Percentiles rank a stretch among this genome's conserved stretches.
Conservation (phyloP, 2,113 vertebrate species). For the Hippolais icterina region DNA sequence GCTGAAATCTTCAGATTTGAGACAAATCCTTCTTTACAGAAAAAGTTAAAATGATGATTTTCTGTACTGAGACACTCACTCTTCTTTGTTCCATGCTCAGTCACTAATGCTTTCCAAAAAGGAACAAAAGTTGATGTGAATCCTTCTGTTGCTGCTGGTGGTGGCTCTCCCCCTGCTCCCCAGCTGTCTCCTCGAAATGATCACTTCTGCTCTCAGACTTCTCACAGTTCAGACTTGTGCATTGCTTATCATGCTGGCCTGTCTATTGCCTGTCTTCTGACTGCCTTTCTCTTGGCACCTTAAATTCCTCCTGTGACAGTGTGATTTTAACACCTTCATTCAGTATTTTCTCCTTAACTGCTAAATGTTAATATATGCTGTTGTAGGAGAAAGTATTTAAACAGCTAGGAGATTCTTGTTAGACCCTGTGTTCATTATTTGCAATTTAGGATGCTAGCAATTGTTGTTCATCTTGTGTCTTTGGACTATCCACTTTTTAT, state of each 20-base stretch:
- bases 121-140: background rate
- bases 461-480: background rate
- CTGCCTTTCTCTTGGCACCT: background rate
- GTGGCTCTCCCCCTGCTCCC: background rate
- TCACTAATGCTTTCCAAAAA: background rate
- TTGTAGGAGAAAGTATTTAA: background rate
- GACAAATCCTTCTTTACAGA: background rate
- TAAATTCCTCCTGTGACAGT: background rate
- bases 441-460: background rate
- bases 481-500: background rate
- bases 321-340: conserved; percentile 15
- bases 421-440: background rate
- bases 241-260: background rate
- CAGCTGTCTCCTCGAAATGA: background rate
- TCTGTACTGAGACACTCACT: background rate
- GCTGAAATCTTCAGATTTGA: background rate
- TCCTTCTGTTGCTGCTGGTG: background rate
- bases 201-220: background rate
- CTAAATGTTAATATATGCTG: conserved; percentile 5
- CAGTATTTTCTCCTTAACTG: background rate
- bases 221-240: background rate
- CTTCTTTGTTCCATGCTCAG: background rate
- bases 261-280: background rate
- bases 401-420: background rate
- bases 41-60: background rate